Evolutionary conservation across 1,140 invertebrate species (phyloP).

Genomic region (Amphibalanus amphitrite): DNA sequence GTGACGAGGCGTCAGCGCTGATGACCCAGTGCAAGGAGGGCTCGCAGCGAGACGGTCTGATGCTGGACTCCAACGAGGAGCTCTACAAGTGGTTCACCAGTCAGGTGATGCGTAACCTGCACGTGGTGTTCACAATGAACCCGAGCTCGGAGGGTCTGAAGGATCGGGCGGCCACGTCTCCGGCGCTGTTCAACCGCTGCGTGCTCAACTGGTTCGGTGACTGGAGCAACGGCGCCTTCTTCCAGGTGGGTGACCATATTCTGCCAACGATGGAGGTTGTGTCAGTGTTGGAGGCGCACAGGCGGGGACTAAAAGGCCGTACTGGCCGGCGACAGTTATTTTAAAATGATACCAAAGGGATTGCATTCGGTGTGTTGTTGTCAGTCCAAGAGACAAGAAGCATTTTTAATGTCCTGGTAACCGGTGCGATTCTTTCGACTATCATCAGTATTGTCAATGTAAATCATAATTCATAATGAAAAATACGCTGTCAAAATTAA

Average conservation of each 20-base stretch:
- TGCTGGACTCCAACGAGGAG: constrained; percentile 97
- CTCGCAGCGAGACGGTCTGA: constrained; percentile 88
- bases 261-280: too few relatives aligned
- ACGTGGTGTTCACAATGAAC: constrained; percentile 99
- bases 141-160: constrained; percentile 94
- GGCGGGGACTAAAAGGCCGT: too few relatives aligned
- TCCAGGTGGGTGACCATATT: constrained; percentile 44
- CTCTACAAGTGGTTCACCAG: constrained; percentile 97
- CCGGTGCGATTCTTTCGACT: too few relatives aligned
- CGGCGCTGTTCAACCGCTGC: constrained; percentile 97
- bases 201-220: constrained; percentile 99
- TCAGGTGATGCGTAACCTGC: constrained; percentile 96
- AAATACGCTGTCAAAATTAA: too few relatives aligned
- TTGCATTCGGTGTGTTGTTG: too few relatives aligned
- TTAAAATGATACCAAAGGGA: too few relatives aligned
- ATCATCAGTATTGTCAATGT: too few relatives aligned
- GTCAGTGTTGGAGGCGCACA: too few relatives aligned
- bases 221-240: constrained; percentile 94
- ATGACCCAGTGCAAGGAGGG: constrained; percentile 99
- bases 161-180: constrained; percentile 93
- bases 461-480: too few relatives aligned
- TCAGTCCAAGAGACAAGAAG: too few relatives aligned
- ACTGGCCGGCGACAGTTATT: too few relatives aligned
- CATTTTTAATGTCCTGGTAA: too few relatives aligned
- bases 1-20: constrained; percentile 89